These are phyloP conservation scores for Vanessa tameamea DNA, from an alignment of 1,140 invertebrate species.

Conservation along the genomic window DNA sequence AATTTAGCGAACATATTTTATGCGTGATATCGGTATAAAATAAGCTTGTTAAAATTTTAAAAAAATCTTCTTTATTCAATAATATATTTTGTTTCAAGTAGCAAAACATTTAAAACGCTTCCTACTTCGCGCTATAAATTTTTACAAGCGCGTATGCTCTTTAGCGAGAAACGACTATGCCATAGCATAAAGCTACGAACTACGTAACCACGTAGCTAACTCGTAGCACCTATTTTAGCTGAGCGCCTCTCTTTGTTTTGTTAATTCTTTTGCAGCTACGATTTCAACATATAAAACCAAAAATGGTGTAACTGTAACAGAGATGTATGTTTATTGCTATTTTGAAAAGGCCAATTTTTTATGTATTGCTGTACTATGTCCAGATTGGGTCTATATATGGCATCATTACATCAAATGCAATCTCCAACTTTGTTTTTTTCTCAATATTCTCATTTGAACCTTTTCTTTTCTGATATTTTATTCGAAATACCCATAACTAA, in stretches of 20 bases:
- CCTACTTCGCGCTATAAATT: slow-evolving; percentile 32
- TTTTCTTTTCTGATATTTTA: no score
- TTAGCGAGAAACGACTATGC: slow-evolving; percentile 33
- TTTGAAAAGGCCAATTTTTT: neutral
- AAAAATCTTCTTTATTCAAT: slow-evolving; percentile 1
- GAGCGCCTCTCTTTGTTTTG: slow-evolving; percentile 32
- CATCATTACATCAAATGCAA: no score
- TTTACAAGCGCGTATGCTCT: slow-evolving; percentile 38
- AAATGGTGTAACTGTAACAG: slow-evolving; percentile 8
- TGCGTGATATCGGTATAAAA: neutral
- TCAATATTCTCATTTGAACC: no score
- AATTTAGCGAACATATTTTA: no score
- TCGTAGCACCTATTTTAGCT: slow-evolving; percentile 38
- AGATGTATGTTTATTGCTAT: slow-evolving; percentile 10
- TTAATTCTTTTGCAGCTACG: slow-evolving; percentile 27
- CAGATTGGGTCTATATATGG: no score
- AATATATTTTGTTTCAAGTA: slow-evolving; percentile 20
- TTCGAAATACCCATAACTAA: no score
- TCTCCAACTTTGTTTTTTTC: no score
- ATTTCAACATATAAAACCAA: slow-evolving; percentile 23
- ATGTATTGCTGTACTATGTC: neutral
- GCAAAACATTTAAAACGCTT: slow-evolving; percentile 20
- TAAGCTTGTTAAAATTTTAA: neutral
- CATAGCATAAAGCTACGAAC: slow-evolving; percentile 36
- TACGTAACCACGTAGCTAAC: slow-evolving; percentile 39